Percentiles rank a stretch among this genome's conserved stretches.
phyloP scores from a whole-genome alignment of 2,113 vertebrate genomes.

The Narcine bancroftii region DNA sequence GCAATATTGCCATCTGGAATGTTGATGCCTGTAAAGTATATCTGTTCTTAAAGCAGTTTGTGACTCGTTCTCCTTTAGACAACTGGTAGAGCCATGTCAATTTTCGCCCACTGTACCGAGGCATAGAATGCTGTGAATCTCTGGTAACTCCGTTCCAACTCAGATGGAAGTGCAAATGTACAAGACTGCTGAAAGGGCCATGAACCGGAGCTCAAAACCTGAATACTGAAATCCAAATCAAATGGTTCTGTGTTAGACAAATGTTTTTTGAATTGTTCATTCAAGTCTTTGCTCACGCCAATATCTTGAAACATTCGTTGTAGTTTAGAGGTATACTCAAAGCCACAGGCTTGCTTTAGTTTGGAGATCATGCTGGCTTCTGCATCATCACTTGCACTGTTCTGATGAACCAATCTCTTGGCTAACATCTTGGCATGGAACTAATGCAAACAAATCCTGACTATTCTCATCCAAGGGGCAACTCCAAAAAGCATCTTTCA shows the following conservation, averaged over 20 bases:
- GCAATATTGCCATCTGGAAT: conserved; percentile 97
- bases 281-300: conserved; percentile 96
- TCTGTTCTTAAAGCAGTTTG: conserved; percentile 98
- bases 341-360: conserved; percentile 97
- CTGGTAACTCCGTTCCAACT: conserved; percentile 86
- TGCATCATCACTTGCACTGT: conserved; percentile 91
- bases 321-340: conserved; percentile 96
- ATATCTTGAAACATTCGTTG: conserved; percentile 99
- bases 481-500: no score
- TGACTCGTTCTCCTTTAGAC: conserved; percentile 93
- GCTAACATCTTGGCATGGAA: conserved; percentile 98
- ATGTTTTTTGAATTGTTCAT: conserved; percentile 94
- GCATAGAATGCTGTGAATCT: conserved; percentile 97
- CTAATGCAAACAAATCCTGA: no score
- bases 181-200: conserved; percentile 99
- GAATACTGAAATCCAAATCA: conserved; percentile 95
- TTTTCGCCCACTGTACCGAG: conserved; percentile 90
- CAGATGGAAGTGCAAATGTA: conserved; percentile 83
- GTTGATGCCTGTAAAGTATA: conserved; percentile 90
- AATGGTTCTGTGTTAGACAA: conserved; percentile 89
- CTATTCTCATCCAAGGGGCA: no score
- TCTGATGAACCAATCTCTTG: conserved; percentile 92
- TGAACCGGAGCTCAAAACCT: conserved; percentile 90
- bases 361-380: conserved; percentile 92
- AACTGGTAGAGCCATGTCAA: conserved; percentile 95